phyloP scores from a whole-genome alignment of 2,888 invertebrate genomes.

The Amblyteles armatorius region DNA sequence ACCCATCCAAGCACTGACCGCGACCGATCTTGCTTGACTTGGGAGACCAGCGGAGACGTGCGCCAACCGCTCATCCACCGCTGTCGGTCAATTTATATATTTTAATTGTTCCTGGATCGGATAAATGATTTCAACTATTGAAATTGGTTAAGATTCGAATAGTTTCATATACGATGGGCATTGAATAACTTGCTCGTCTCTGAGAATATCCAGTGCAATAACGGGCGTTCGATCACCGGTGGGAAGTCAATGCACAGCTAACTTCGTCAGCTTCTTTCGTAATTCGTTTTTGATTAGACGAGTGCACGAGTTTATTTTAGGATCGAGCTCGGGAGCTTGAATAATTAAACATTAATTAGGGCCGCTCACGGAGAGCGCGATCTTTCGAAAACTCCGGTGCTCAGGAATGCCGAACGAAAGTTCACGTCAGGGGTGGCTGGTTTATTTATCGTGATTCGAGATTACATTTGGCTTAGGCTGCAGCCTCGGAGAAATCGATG shows the following conservation, averaged over 20 bases:
- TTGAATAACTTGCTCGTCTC: background rate
- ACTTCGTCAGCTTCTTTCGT: background rate
- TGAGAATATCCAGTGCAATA: background rate
- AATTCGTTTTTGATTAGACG: slow-evolving; percentile 11
- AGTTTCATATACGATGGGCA: background rate
- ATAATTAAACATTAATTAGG: slow-evolving; percentile 33
- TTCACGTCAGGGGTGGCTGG: background rate
- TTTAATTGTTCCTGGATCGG: too few relatives aligned
- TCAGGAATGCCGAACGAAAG: background rate
- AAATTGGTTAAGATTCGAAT: background rate
- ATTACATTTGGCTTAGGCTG: background rate
- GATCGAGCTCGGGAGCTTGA: background rate
- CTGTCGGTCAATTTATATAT: too few relatives aligned
- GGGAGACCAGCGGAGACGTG: too few relatives aligned
- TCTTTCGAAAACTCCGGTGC: background rate
- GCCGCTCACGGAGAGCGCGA: background rate
- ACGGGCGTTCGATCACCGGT: background rate
- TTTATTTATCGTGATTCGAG: background rate
- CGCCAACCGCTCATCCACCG: too few relatives aligned
- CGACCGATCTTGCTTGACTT: too few relatives aligned
- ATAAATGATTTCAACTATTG: background rate
- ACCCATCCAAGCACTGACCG: too few relatives aligned
- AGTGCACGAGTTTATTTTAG: background rate
- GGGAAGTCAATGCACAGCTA: background rate
- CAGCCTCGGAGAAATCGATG: background rate